Conservation (phyloP, 2,797 vertebrate species). For the Aplochiton taeniatus region DNA sequence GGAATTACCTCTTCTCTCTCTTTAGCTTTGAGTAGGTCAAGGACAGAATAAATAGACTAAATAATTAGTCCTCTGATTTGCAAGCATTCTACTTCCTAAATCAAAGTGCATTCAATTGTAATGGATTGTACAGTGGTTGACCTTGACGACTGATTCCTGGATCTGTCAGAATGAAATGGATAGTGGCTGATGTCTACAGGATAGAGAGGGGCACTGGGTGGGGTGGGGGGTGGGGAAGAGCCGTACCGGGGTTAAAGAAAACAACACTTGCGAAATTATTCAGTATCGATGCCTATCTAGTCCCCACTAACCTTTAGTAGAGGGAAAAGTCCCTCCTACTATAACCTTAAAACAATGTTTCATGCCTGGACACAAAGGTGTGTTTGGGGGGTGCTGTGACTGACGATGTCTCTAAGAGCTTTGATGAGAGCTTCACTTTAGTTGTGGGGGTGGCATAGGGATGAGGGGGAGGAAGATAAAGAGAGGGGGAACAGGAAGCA, state of each 20-base stretch:
- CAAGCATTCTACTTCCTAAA: too few relatives aligned
- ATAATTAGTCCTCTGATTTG: too few relatives aligned
- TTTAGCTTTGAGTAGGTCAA: too few relatives aligned
- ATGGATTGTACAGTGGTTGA: conserved; percentile 1
- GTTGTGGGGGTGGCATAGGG: conserved; percentile 9
- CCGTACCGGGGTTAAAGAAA: conserved; percentile 23
- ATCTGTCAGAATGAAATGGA: conserved; percentile 32
- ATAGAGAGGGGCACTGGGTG: conserved; percentile 22
- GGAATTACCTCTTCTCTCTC: too few relatives aligned
- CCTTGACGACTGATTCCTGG: conserved; percentile 12
- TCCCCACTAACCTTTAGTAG: conserved; percentile 41
- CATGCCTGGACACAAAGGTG: conserved; percentile 19
- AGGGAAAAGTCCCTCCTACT: conserved; percentile 10
- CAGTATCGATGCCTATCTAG: conserved; percentile 39
- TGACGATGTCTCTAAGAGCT: neutral
- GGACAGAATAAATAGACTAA: too few relatives aligned
- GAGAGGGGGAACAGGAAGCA: conserved; percentile 3
- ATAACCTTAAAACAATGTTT: conserved; percentile 30
- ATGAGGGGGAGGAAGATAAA: neutral
- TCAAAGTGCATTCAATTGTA: neutral
- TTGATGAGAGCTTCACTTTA: conserved; percentile 13
- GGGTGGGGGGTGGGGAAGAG: too few relatives aligned
- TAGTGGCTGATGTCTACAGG: conserved; percentile 10
- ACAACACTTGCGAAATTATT: conserved; percentile 37
- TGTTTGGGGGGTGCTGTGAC: neutral